Evolutionary conservation across 1,140 invertebrate species (phyloP).

Genomic region (Tetragonula clypearis): DNA sequence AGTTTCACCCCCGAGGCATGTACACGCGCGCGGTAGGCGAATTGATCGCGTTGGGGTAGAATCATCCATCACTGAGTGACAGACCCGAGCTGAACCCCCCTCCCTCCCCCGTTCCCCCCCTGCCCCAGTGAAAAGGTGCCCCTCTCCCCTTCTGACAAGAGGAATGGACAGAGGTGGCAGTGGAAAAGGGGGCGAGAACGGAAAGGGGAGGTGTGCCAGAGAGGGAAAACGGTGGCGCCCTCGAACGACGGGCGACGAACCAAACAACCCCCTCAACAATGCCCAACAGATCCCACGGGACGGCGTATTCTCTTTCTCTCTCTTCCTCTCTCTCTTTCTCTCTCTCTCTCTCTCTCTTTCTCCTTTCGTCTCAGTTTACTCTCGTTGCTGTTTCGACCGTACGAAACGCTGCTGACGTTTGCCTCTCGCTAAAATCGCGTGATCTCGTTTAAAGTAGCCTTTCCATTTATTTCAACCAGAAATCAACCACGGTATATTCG

Average conservation of each 20-base stretch:
- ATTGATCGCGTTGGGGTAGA: constrained; percentile 80
- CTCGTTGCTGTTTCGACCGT: constrained; percentile 26
- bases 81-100: constrained; percentile 73
- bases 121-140: constrained; percentile 61
- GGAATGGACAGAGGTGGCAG: constrained; percentile 66
- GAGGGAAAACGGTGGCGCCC: constrained; percentile 64
- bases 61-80: constrained; percentile 81
- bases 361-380: background rate
- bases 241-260: constrained; percentile 75
- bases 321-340: constrained; percentile 38
- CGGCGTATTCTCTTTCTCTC: constrained; percentile 55
- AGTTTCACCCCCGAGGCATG: constrained; percentile 64
- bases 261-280: constrained; percentile 75
- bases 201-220: constrained; percentile 50
- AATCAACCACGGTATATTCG: too few species aligned
- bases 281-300: constrained; percentile 73
- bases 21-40: constrained; percentile 72
- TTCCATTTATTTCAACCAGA: background rate
- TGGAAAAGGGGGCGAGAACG: constrained; percentile 57
- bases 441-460: constrained; percentile 28
- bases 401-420: constrained; percentile 30
- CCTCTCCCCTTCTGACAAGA: constrained; percentile 60
- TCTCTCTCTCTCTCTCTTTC: background rate
- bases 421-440: constrained; percentile 31
- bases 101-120: too few species aligned